phyloP scores from a whole-genome alignment of 2,113 vertebrate genomes.

The Sciurus niger region DNA sequence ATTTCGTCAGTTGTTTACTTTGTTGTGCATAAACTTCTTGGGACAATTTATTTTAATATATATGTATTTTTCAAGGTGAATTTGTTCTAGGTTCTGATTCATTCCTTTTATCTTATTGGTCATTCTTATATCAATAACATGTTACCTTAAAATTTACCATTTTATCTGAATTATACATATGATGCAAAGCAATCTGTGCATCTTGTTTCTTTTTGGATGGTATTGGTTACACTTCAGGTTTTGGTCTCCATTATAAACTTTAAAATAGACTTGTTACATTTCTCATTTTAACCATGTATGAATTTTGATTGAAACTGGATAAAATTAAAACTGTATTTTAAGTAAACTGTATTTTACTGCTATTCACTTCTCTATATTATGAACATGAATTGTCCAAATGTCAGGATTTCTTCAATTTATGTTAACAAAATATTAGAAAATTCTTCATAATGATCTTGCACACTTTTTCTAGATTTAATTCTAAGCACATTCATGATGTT shows the following conservation, averaged over 20 bases:
- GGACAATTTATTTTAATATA: neutral
- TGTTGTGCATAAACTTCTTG: neutral
- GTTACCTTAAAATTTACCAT: neutral
- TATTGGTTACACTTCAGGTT: neutral
- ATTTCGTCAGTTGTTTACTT: neutral
- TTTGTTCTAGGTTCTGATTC: neutral
- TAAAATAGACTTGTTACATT: neutral
- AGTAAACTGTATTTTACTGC: neutral
- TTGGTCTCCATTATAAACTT: neutral
- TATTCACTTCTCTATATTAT: neutral
- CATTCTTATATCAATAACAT: neutral
- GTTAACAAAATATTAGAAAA: neutral
- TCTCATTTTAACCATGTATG: neutral
- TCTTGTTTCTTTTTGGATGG: neutral
- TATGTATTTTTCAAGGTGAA: neutral
- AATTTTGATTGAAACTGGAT: neutral
- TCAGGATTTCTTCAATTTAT: neutral
- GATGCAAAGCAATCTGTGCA: neutral
- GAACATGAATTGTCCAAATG: neutral
- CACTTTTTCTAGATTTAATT: neutral
- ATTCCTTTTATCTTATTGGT: neutral
- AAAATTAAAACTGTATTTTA: neutral
- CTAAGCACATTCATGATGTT: neutral
- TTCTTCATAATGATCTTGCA: neutral
- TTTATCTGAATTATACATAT: neutral